phyloP scores from a whole-genome alignment of 2,888 invertebrate genomes.

The Hyles lineata region DNA sequence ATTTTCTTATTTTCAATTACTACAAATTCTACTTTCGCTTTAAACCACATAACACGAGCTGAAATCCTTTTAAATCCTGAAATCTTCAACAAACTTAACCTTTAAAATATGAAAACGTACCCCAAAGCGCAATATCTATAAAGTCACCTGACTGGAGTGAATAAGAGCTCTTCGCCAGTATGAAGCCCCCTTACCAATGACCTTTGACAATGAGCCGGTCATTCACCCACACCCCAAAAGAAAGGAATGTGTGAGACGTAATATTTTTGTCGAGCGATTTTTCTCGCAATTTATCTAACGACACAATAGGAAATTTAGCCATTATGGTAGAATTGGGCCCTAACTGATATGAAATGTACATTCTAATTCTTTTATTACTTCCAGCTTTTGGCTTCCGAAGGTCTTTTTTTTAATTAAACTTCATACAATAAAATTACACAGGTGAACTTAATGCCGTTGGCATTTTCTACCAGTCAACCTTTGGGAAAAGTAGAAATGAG shows the following conservation, averaged over 20 bases:
- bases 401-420: no score
- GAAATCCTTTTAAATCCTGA: no score
- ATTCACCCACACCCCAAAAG: conserved; percentile 17
- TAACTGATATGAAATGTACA: neutral
- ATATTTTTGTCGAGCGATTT: conserved; percentile 12
- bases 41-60: no score
- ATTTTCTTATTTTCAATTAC: no score
- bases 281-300: conserved; percentile 6
- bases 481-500: no score
- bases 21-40: no score
- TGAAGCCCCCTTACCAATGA: conserved; percentile 25
- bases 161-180: conserved; percentile 13
- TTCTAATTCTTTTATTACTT: no score
- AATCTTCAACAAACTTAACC: no score
- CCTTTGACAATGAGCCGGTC: conserved; percentile 29
- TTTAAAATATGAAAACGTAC: neutral
- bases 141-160: conserved; percentile 17
- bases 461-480: no score
- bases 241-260: neutral
- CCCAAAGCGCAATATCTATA: neutral
- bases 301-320: neutral
- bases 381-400: no score
- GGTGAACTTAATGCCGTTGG: no score
- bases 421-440: no score
- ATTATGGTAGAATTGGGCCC: neutral